Conservation (phyloP, 2,888 invertebrate genomes). For the Aspidiotus destructor region DNA sequence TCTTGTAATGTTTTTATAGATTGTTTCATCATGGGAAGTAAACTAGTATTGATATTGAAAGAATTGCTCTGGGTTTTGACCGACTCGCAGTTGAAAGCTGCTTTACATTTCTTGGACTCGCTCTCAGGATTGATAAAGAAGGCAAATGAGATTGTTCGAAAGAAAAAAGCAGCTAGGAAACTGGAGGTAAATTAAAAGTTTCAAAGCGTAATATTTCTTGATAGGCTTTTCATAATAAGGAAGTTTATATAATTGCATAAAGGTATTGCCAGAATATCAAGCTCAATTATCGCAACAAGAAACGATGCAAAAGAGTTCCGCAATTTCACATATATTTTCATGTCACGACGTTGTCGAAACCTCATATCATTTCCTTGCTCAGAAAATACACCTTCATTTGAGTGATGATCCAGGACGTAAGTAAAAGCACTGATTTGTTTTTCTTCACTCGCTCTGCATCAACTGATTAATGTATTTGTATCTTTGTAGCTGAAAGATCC, state of each 20-base stretch:
- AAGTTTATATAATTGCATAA: conserved; percentile 24
- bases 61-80: conserved; percentile 95
- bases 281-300: conserved; percentile 57
- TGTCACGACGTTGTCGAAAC: conserved; percentile 93
- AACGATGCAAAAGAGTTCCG: conserved; percentile 41
- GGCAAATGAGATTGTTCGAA: conserved; percentile 67
- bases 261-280: conserved; percentile 63
- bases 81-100: conserved; percentile 89
- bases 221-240: too few relatives aligned
- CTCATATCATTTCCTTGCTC: conserved; percentile 89
- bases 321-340: conserved; percentile 57
- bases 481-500: conserved; percentile 62
- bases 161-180: conserved; percentile 75
- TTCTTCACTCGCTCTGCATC: neutral
- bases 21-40: conserved; percentile 84
- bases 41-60: conserved; percentile 84
- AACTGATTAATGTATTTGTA: conserved; percentile 16
- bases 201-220: neutral
- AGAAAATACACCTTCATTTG: conserved; percentile 87
- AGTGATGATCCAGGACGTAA: conserved; percentile 88
- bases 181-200: conserved; percentile 50
- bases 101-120: conserved; percentile 78
- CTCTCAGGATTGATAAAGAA: conserved; percentile 69
- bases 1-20: conserved; percentile 51
- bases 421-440: conserved; percentile 37